Percentiles rank a stretch among this genome's conserved stretches.
Evolutionary conservation across 2,888 invertebrate genomes (phyloP).

Genomic region (Orthosia gracilis): DNA sequence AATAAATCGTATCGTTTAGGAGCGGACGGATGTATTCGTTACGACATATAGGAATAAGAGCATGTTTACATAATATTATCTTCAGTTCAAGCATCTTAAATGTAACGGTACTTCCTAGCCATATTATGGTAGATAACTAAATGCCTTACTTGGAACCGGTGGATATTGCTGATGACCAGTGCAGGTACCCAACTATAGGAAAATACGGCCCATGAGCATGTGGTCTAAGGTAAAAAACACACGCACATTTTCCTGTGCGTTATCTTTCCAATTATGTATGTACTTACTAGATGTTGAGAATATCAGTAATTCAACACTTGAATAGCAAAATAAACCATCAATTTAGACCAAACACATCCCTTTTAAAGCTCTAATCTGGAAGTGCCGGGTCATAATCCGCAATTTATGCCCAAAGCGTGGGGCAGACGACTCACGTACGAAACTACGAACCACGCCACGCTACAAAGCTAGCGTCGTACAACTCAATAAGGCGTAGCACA

Average conservation of each 20-base stretch:
- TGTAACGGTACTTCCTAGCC: neutral
- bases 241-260: too few species aligned
- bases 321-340: slow-evolving; percentile 10
- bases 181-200: too few species aligned
- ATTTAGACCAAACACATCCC: slow-evolving; percentile 23
- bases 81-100: slow-evolving; percentile 60
- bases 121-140: neutral
- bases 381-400: slow-evolving; percentile 44
- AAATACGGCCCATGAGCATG: too few species aligned
- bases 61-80: slow-evolving; percentile 79
- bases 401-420: slow-evolving; percentile 35
- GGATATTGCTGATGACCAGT: too few species aligned
- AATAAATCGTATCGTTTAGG: slow-evolving; percentile 78
- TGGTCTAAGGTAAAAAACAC: too few species aligned
- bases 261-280: too few species aligned
- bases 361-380: slow-evolving; percentile 32
- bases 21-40: slow-evolving; percentile 80
- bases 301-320: neutral
- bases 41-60: slow-evolving; percentile 71
- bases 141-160: too few species aligned
- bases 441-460: neutral
- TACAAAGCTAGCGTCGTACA: slow-evolving; percentile 41
- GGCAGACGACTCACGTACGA: slow-evolving; percentile 36
- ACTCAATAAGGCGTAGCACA: slow-evolving; percentile 53
- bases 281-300: too few species aligned